Evolutionary conservation across 2,113 vertebrate genomes (phyloP), one percentile per base, ranked within the genome.

Genomic region (Prionailurus viverrinus): DNA sequence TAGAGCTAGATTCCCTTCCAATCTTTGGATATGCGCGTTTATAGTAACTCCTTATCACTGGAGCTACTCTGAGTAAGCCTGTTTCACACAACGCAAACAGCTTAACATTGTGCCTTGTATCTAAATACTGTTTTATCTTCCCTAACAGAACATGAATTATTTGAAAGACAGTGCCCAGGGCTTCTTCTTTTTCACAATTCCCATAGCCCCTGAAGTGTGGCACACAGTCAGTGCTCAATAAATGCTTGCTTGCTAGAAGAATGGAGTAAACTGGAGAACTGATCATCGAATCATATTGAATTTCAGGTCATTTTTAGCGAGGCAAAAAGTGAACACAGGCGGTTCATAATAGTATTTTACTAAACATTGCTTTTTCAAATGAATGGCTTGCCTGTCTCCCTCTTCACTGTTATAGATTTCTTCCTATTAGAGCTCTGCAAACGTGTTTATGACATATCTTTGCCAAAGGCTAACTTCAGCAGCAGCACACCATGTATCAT

Each of bases 311-410:
- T 31, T 95, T 95, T 96, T 92, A 89, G 76, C 5, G 78, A 92
- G 63, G 61, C 31, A 94, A 93, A 51, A 97, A 83, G 41, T 55
- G 79, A 97, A 91, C 66, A 94, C 45, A 79, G 41, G 69, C 76
- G 71, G 39, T 92, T 93, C 87, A 81, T 92, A 97, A 92, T 79
- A 87, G 92, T 96, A 97, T 91, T 98, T 97, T 94, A 97, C 92
- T 96, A 96, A 98, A 53, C 69, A 97, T 12, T 51, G 27, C 61
- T 84, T 96, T 97, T 95, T 48, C 36, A 96, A 96, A 97, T 25
- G 65, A 97, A 94, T 87, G 82, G 31, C 74, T 97, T 95, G 89
- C 41, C 29, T 69, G 81, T 23, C 66, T 94, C 39, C 36, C 74
- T 97, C 91, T 85, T 81, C 79, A 73, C 73, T 90, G 58, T 94